These are phyloP conservation scores for Littorina saxatilis DNA, from an alignment of 1,140 invertebrate species.

Conservation along the genomic window DNA sequence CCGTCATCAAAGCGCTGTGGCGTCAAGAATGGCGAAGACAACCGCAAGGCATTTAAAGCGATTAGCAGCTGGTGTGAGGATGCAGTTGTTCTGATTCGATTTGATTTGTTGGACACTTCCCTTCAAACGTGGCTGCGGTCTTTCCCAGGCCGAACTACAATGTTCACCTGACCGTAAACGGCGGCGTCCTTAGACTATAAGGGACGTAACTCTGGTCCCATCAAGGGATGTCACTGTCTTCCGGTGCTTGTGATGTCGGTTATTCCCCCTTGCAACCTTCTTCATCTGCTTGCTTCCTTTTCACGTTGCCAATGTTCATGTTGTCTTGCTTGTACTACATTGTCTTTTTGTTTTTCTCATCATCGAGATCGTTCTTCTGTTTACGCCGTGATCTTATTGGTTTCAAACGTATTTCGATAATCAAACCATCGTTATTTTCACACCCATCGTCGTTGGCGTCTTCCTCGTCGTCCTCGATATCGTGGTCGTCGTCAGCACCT, in stretches of 20 bases:
- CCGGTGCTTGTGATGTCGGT: not conserved
- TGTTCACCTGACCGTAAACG: not conserved
- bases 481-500: too few relatives aligned
- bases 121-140: slow-evolving; percentile 1
- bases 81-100: not conserved
- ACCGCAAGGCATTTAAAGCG: not conserved
- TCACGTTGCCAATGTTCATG: too few relatives aligned
- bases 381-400: too few relatives aligned
- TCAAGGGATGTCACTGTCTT: not conserved
- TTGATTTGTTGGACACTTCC: not conserved
- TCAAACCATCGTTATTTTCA: too few relatives aligned
- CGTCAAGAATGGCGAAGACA: not conserved
- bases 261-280: not conserved
- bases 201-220: not conserved
- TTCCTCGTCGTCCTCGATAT: too few relatives aligned
- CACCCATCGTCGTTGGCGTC: too few relatives aligned
- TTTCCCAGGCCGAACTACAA: not conserved
- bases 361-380: too few relatives aligned
- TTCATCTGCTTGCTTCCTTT: not conserved
- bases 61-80: not conserved
- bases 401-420: too few relatives aligned
- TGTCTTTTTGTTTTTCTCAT: too few relatives aligned
- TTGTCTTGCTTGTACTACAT: too few relatives aligned
- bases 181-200: slow-evolving; percentile 3
- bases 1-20: not conserved